Percentiles rank a stretch among this genome's conserved stretches.
These are phyloP conservation scores for Sebastes hubbsi DNA, from an alignment of 2,797 vertebrate species.

Conservation along the genomic window DNA sequence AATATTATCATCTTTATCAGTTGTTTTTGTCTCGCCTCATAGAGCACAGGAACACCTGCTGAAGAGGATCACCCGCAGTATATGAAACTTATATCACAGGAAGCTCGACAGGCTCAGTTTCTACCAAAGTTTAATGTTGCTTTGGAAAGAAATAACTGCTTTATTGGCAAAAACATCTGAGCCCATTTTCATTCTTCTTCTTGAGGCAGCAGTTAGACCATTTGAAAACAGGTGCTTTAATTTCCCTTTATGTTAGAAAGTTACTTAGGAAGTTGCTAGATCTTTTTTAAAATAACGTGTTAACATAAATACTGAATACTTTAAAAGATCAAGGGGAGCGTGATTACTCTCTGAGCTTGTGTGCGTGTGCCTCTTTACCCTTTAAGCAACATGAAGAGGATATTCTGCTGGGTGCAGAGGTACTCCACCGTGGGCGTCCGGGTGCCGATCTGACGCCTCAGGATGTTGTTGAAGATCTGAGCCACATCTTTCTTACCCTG, in stretches of 20 bases:
- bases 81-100: background rate
- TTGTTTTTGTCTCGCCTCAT: too few relatives aligned
- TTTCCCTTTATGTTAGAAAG: background rate
- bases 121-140: background rate
- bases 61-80: background rate
- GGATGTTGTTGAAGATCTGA: constrained; percentile 99
- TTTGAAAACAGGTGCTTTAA: background rate
- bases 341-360: background rate
- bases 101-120: background rate
- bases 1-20: too few relatives aligned
- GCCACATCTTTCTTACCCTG: constrained; percentile 98
- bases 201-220: background rate
- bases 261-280: background rate
- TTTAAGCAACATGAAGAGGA: constrained; percentile 98
- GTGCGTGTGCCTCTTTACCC: constrained; percentile 82
- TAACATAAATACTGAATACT: background rate
- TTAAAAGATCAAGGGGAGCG: background rate
- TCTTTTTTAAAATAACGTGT: background rate
- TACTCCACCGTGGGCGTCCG: constrained; percentile 98
- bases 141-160: background rate
- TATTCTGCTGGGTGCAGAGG: constrained; percentile 98
- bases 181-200: background rate
- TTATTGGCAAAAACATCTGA: background rate
- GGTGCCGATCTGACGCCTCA: constrained; percentile 96
- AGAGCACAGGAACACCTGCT: background rate